Evolutionary conservation across 1,140 invertebrate genomes (phyloP).

Genomic region (Drosophila ananassae): DNA sequence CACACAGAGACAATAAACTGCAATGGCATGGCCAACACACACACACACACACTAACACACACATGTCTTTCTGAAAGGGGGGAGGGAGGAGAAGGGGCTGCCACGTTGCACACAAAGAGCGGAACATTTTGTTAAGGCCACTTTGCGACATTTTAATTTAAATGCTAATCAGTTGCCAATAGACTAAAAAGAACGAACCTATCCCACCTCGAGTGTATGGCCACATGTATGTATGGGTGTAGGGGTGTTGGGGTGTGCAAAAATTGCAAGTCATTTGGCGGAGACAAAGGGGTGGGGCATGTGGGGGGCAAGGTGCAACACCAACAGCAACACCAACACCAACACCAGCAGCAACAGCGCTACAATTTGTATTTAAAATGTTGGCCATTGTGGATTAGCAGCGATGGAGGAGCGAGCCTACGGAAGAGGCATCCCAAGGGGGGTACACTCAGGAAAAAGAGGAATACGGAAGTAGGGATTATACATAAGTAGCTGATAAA

Average conservation of each 20-base stretch:
- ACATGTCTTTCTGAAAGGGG: background rate
- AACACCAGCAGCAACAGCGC: constrained; percentile 40
- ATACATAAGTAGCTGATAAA: background rate
- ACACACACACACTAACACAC: background rate
- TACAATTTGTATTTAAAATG: constrained; percentile 81
- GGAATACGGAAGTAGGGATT: background rate
- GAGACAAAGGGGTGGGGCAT: background rate
- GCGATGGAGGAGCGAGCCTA: constrained; percentile 39
- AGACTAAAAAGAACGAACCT: constrained; percentile 68
- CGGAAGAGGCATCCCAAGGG: background rate
- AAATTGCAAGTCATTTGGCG: constrained; percentile 56
- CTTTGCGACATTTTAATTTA: constrained; percentile 82
- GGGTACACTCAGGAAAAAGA: constrained; percentile 12
- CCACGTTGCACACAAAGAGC: constrained; percentile 28
- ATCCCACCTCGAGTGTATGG: constrained; percentile 47
- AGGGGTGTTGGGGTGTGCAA: constrained; percentile 22
- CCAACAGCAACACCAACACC: constrained; percentile 20
- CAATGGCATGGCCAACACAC: constrained; percentile 34
- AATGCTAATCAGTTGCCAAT: constrained; percentile 81
- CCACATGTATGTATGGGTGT: background rate
- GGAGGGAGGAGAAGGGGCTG: background rate
- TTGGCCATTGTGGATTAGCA: constrained; percentile 67
- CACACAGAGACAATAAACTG: constrained; percentile 58
- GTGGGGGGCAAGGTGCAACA: constrained; percentile 4
- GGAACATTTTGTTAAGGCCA: constrained; percentile 79